Evolutionary conservation across 1,140 invertebrate genomes (phyloP), one percentile per base, ranked within the genome.

Genomic region (Pinna nobilis): DNA sequence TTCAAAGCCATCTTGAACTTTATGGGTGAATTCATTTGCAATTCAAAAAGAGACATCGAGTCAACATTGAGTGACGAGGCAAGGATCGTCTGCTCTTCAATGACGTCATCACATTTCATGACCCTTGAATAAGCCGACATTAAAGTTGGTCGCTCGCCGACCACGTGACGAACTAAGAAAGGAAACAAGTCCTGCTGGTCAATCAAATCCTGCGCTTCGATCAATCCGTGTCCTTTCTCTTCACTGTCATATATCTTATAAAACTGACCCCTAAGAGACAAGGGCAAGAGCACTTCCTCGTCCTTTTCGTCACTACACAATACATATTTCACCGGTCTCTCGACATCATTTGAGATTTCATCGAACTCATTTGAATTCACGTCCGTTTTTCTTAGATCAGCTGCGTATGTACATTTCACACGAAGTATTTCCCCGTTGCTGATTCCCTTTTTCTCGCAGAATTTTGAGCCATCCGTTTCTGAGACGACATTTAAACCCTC

Each of bases 261-360:
- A 41, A 75, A 75, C 39, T 55, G 64, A 7, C 73, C 73, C 28
- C 39, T 70, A 32, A 70, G 60, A n/a, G 73, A 65, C 35, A 66
- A 37, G 9, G 51, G 59, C 11, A 75, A 20, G n/a, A 65, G 50
- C 39, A 75, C 53, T 39, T 70, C 53, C 6, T 75, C 67, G 23
- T 75, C 73, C 20, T 75, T 69, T 69, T 75, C 73, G n/a, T 75
- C 73, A 0, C 41, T 63, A n/a, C 73, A 75, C 7, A 75, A 32
- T 3, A 75, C 23, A 60, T 59, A 70, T 37, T 66, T 64, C 3
- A 13, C 4, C 3, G 15, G 7, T 37, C 35, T n/a, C n/a, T n/a
- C n/a, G n/a, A n/a, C 39, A 23, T 57, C 35, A 2, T 69, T 47
- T 41, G 28, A 28, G 28, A 59, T 63, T 63, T 63, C 59, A 23